Conservation (phyloP, 2,113 vertebrate species). For the Haemorhous mexicanus region DNA sequence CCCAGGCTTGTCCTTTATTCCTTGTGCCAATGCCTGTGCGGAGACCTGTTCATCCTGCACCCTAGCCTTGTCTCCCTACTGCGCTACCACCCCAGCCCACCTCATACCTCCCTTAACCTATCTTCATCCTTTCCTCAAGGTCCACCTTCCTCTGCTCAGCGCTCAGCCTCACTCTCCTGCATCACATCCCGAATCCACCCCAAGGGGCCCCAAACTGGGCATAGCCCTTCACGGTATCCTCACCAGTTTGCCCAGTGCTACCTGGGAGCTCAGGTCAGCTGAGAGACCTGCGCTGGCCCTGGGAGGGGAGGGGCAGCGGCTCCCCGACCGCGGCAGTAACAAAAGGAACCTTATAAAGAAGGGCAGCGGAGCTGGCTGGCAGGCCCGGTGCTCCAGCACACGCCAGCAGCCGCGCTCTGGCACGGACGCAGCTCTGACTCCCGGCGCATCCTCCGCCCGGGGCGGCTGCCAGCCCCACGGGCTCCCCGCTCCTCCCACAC, state of each 20-base stretch:
- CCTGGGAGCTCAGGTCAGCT: neutral
- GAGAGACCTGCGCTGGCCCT: neutral
- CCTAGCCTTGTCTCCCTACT: neutral
- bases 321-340: neutral
- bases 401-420: neutral
- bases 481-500: neutral
- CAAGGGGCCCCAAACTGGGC: neutral
- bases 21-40: neutral
- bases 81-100: neutral
- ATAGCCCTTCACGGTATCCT: neutral
- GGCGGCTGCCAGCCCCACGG: neutral
- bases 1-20: neutral
- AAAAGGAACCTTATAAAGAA: constrained; percentile 11
- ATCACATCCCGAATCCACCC: neutral
- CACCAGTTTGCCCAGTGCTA: neutral
- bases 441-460: neutral
- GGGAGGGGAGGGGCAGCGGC: neutral
- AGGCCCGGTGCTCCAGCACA: neutral
- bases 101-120: neutral
- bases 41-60: neutral
- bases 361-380: neutral
- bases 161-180: neutral
- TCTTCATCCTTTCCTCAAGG: neutral
- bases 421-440: neutral
- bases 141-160: neutral